Evolutionary conservation across 2,888 invertebrate genomes (phyloP).

Genomic region (Melanostoma scalare): DNA sequence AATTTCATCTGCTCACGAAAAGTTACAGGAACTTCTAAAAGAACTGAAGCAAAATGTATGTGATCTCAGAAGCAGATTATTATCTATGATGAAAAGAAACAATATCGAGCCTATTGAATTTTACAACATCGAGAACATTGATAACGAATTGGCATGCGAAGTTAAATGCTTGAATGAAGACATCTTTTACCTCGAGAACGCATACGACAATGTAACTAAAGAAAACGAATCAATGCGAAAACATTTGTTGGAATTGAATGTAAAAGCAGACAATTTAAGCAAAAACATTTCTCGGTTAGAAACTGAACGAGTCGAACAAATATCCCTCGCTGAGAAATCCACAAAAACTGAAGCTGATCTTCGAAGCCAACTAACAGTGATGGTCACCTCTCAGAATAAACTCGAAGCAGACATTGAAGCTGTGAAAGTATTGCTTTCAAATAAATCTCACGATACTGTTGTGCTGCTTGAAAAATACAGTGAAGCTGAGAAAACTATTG

Average conservation of each 20-base stretch:
- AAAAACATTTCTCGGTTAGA: constrained; percentile 5
- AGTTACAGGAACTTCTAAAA: neutral
- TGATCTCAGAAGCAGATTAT: constrained; percentile 1
- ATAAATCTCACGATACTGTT: constrained; percentile 31
- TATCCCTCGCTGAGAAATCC: constrained; percentile 9
- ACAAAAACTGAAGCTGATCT: constrained; percentile 29
- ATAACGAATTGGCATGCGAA: constrained; percentile 58
- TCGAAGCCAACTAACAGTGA: constrained; percentile 10
- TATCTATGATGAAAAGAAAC: neutral
- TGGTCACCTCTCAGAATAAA: constrained; percentile 29
- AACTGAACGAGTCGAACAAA: constrained; percentile 22
- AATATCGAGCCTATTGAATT: neutral
- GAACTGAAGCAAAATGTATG: constrained; percentile 3
- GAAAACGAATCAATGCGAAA: constrained; percentile 70
- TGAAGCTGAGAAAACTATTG: constrained; percentile 14
- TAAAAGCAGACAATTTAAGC: neutral
- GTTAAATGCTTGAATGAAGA: constrained; percentile 73
- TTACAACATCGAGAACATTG: neutral
- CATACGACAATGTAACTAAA: constrained; percentile 71
- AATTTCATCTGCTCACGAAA: neutral
- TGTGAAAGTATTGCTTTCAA: constrained; percentile 2
- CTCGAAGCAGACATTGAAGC: constrained; percentile 35
- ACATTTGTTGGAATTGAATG: constrained; percentile 45
- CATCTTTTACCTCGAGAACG: constrained; percentile 70
- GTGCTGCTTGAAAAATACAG: constrained; percentile 16